phyloP scores from a whole-genome alignment of 2,888 invertebrate genomes.

The Agrotis segetum region DNA sequence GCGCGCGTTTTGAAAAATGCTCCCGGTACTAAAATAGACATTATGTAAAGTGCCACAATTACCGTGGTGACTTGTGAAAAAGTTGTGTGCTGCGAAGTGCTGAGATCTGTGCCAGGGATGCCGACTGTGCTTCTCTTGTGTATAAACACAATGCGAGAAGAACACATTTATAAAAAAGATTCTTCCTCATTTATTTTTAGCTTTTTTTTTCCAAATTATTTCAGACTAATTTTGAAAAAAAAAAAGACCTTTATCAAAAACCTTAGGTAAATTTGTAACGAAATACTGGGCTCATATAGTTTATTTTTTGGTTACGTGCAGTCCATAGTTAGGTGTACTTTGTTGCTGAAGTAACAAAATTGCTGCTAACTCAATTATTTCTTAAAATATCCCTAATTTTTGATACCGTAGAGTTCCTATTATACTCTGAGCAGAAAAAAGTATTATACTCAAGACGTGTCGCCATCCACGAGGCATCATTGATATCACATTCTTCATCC shows the following conservation, averaged over 20 bases:
- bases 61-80: slow-evolving; percentile 84
- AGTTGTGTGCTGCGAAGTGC: slow-evolving; percentile 65
- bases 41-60: slow-evolving; percentile 90
- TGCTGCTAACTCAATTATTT: not conserved
- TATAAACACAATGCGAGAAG: no score
- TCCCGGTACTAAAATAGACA: slow-evolving; percentile 88
- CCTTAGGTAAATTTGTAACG: not conserved
- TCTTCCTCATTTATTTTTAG: no score
- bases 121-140: slow-evolving; percentile 2
- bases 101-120: slow-evolving; percentile 58
- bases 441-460: not conserved
- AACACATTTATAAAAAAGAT: no score
- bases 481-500: slow-evolving; percentile 10
- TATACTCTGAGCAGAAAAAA: not conserved
- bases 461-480: not conserved
- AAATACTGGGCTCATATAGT: not conserved
- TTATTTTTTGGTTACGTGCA: not conserved
- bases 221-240: not conserved
- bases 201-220: no score
- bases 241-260: not conserved
- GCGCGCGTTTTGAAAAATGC: slow-evolving; percentile 83
- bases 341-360: not conserved
- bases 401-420: not conserved
- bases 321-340: not conserved
- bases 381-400: not conserved